Conservation (phyloP, 1,140 invertebrate species). For the Aphis craccivora region DNA sequence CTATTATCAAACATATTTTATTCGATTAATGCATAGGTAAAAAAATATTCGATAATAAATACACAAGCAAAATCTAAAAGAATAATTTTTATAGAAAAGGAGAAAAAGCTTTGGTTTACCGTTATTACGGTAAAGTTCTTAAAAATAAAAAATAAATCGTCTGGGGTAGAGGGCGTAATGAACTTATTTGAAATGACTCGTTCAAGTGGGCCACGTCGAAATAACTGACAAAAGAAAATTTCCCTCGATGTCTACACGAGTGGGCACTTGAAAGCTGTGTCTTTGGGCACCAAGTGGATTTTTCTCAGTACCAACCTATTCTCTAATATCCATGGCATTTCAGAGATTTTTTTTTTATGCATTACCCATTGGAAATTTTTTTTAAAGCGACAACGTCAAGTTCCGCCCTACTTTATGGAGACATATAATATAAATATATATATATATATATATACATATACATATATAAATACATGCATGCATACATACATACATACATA, state of each 20-base stretch:
- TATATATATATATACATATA: too few species aligned
- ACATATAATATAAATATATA: too few species aligned
- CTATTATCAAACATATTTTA: not conserved
- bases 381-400: slow-evolving; percentile 51
- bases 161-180: not conserved
- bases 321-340: slow-evolving; percentile 44
- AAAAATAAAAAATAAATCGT: slow-evolving; percentile 19
- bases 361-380: slow-evolving; percentile 30
- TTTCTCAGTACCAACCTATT: slow-evolving; percentile 17
- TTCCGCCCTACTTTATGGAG: not conserved
- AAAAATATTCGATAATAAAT: not conserved
- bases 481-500: not conserved
- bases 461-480: too few species aligned
- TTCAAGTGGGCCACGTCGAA: slow-evolving; percentile 53
- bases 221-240: slow-evolving; percentile 58
- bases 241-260: slow-evolving; percentile 44
- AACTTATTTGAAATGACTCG: slow-evolving; percentile 55
- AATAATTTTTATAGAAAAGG: not conserved
- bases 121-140: slow-evolving; percentile 24
- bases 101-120: not conserved
- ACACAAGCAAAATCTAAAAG: not conserved
- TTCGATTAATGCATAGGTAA: not conserved
- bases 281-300: slow-evolving; percentile 50
- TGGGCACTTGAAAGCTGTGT: slow-evolving; percentile 51
- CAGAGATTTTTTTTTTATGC: slow-evolving; percentile 43